A percentile compares a stretch with the other conserved stretches of the same genome.
Evolutionary conservation across 2,113 vertebrate genomes (phyloP).

Genomic region (Aspiorhynchus laticeps): DNA sequence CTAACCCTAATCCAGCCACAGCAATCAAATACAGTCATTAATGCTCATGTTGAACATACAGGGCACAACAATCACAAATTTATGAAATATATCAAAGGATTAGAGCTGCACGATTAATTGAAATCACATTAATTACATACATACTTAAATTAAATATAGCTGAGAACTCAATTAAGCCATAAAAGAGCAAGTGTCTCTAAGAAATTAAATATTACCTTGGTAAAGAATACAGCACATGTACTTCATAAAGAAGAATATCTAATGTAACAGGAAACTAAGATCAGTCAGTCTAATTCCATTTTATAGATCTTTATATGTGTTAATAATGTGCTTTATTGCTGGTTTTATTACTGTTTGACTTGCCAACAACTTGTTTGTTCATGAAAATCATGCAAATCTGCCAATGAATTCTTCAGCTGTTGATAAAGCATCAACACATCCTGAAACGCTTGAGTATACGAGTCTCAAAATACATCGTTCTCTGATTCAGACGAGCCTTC

Average conservation of each 20-base stretch:
- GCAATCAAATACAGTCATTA: background rate
- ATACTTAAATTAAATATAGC: background rate
- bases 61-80: constrained; percentile 54
- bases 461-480: too few species aligned
- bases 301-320: background rate
- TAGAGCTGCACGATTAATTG: background rate
- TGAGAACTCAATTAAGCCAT: background rate
- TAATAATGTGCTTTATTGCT: background rate
- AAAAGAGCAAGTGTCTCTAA: background rate
- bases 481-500: background rate
- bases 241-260: background rate
- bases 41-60: constrained; percentile 37
- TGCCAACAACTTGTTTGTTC: background rate
- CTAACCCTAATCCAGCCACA: constrained; percentile 35
- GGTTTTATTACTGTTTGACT: background rate
- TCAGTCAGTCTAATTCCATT: background rate
- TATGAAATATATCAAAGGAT: background rate
- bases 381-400: background rate
- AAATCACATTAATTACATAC: background rate
- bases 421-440: background rate
- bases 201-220: background rate
- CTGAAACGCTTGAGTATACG: background rate
- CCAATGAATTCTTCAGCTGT: constrained; percentile 29
- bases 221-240: background rate
- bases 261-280: background rate